These are phyloP conservation scores for Tiaroga cobitis DNA, from an alignment of 2,797 vertebrate genomes.

Conservation along the genomic window DNA sequence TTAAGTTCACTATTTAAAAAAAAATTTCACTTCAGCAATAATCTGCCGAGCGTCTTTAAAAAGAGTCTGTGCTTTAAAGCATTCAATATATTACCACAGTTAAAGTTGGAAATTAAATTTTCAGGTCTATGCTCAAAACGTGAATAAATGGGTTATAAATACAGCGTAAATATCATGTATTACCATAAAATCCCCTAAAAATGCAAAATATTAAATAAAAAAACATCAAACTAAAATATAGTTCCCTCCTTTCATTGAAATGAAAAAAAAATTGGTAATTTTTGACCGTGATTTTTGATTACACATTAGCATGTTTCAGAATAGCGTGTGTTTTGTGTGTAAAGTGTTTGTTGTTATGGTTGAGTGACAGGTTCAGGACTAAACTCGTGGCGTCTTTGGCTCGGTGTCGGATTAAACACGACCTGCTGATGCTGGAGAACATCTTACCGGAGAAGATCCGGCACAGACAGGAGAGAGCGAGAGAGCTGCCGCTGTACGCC, in stretches of 20 bases:
- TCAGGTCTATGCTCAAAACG: not conserved
- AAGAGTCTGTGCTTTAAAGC: not conserved
- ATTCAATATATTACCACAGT: not conserved
- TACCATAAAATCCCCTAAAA: too few relatives aligned
- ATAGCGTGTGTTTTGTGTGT: not conserved
- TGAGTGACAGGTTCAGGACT: slow-evolving; percentile 79
- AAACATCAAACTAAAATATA: too few relatives aligned
- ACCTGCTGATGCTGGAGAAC: slow-evolving; percentile 80
- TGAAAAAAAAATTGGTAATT: too few relatives aligned
- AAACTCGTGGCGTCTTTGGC: slow-evolving; percentile 89
- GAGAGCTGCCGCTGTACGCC: slow-evolving; percentile 81
- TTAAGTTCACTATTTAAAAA: too few relatives aligned
- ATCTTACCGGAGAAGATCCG: slow-evolving; percentile 83
- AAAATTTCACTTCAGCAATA: too few relatives aligned
- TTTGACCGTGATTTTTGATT: too few relatives aligned
- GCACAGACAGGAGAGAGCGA: slow-evolving; percentile 80
- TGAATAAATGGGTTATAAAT: too few relatives aligned
- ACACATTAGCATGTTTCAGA: too few relatives aligned
- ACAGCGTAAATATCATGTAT: too few relatives aligned
- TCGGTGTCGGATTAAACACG: slow-evolving; percentile 85
- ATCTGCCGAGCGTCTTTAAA: too few relatives aligned
- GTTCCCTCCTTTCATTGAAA: too few relatives aligned
- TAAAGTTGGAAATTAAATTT: not conserved
- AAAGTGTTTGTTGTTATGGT: slow-evolving; percentile 4
- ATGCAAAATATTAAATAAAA: too few relatives aligned